Conservation (phyloP, 2,888 invertebrate species). For the Athalia cordata region DNA sequence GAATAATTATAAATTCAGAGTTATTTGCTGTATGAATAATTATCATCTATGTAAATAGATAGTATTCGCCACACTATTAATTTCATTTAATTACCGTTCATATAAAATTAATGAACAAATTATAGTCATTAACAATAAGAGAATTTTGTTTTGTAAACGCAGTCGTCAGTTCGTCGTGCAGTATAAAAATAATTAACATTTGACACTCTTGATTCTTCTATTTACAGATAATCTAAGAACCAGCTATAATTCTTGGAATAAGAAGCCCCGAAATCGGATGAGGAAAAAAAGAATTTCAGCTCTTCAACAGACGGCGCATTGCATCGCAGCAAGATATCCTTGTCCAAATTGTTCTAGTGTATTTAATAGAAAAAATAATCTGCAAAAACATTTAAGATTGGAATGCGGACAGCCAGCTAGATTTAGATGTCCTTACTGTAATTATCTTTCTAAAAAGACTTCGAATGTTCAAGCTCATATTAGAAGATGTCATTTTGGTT, state of each 20-base stretch:
- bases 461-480: conserved; percentile 65
- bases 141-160: too few relatives aligned
- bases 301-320: conserved; percentile 49
- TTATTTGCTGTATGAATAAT: not conserved
- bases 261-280: conserved; percentile 35
- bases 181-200: not conserved
- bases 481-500: conserved; percentile 59
- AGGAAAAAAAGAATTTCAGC: conserved; percentile 48
- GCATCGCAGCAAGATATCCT: conserved; percentile 54
- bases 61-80: not conserved
- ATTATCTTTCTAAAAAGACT: conserved; percentile 59
- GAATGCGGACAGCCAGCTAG: conserved; percentile 71
- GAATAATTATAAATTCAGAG: not conserved
- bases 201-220: conserved; percentile 21
- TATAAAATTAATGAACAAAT: too few relatives aligned
- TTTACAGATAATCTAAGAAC: conserved; percentile 30
- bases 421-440: conserved; percentile 71
- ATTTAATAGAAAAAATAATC: conserved; percentile 65
- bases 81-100: too few relatives aligned
- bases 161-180: not conserved
- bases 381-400: conserved; percentile 67
- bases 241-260: not conserved
- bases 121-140: too few relatives aligned
- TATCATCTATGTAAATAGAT: not conserved
- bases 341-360: conserved; percentile 65